These are phyloP conservation scores for Eclectus roratus DNA, from an alignment of 2,113 vertebrate genomes.

Conservation along the genomic window DNA sequence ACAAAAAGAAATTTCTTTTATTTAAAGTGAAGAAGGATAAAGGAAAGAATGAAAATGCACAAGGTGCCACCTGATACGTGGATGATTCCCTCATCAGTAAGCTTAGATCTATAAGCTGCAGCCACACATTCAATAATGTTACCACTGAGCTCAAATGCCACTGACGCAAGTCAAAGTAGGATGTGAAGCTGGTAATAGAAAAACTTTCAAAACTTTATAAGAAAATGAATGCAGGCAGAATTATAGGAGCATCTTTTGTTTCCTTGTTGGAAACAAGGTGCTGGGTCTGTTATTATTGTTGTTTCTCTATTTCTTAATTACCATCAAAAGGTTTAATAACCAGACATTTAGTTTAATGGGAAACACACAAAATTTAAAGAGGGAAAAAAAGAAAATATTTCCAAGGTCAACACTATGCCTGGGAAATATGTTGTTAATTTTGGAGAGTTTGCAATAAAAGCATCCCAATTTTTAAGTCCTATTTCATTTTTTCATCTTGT, in stretches of 20 bases:
- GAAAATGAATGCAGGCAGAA: neutral
- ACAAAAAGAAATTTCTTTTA: neutral
- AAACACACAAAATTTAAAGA: neutral
- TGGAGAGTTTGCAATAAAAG: neutral
- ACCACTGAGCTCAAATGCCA: neutral
- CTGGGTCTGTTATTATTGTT: neutral
- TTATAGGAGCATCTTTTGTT: neutral
- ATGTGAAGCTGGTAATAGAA: neutral
- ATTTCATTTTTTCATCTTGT: neutral
- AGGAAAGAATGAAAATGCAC: neutral
- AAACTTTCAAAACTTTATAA: neutral
- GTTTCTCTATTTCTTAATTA: neutral
- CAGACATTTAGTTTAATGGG: neutral
- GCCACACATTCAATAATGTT: neutral
- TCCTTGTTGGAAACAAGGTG: neutral
- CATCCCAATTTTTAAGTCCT: neutral
- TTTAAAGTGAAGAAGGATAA: neutral
- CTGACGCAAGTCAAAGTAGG: neutral
- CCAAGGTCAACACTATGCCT: accelerated
- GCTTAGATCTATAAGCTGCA: neutral
- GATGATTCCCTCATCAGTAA: neutral
- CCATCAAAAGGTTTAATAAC: neutral
- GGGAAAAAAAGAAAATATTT: neutral
- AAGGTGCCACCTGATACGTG: neutral
- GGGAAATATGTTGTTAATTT: neutral